Conservation (phyloP, 2,797 vertebrate genomes). For the Echiichthys vipera region DNA sequence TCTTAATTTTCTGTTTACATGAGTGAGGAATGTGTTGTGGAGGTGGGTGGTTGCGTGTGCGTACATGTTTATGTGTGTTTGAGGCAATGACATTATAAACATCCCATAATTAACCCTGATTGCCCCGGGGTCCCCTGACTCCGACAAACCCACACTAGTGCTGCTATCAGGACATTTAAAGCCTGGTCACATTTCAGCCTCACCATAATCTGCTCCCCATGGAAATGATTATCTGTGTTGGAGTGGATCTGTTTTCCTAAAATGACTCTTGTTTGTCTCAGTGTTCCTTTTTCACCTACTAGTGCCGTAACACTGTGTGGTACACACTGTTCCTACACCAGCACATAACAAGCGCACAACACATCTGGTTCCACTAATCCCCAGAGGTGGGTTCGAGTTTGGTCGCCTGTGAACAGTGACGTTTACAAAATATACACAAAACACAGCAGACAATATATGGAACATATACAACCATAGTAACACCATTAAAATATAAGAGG, state of each 20-base stretch:
- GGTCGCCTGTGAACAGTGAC: too few species aligned
- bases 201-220: slow-evolving; percentile 20
- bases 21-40: slow-evolving; percentile 13
- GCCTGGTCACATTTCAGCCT: slow-evolving; percentile 35
- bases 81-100: slow-evolving; percentile 51
- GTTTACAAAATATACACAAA: too few species aligned
- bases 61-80: slow-evolving; percentile 45
- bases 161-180: slow-evolving; percentile 13
- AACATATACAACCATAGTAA: too few species aligned
- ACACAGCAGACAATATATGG: too few species aligned
- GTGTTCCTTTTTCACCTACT: not conserved
- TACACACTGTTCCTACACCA: not conserved
- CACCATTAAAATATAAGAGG: too few species aligned
- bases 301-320: not conserved
- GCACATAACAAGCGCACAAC: not conserved
- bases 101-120: slow-evolving; percentile 69
- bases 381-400: too few species aligned
- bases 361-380: not conserved
- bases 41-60: slow-evolving; percentile 30
- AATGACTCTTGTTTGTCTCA: slow-evolving; percentile 19
- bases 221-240: slow-evolving; percentile 42
- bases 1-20: slow-evolving; percentile 26
- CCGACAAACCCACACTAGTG: slow-evolving; percentile 31
- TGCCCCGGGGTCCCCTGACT: slow-evolving; percentile 40
- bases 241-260: slow-evolving; percentile 9